Evolutionary conservation across 2,113 vertebrate genomes (phyloP).

Genomic region (Hyperopisus bebe): DNA sequence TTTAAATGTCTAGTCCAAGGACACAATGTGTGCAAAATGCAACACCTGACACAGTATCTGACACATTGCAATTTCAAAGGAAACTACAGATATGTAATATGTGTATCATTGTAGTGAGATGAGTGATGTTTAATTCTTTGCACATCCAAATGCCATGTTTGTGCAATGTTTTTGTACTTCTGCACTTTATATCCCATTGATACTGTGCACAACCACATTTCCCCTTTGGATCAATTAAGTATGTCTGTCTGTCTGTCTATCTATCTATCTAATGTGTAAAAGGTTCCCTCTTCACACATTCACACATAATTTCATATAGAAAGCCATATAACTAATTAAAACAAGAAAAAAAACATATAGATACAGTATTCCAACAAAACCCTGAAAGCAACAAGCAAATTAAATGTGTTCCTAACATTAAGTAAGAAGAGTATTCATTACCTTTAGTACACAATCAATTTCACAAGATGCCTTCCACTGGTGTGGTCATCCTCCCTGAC

Average conservation of each 20-base stretch:
- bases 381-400: background rate
- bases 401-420: background rate
- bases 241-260: background rate
- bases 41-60: background rate
- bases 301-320: background rate
- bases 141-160: background rate
- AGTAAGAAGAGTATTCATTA: background rate
- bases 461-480: background rate
- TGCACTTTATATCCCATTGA: background rate
- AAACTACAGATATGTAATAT: background rate
- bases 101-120: background rate
- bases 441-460: background rate
- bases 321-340: background rate
- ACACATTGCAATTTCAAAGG: conserved; percentile 1
- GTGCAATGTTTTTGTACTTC: background rate
- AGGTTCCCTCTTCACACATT: background rate
- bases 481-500: background rate
- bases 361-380: background rate
- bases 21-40: conserved; percentile 5
- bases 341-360: background rate
- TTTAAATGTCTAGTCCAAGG: conserved; percentile 14
- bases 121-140: background rate
- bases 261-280: background rate
- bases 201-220: background rate
- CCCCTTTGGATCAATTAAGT: background rate